Evolutionary conservation across 2,888 invertebrate species (phyloP).

Genomic region (Lutraria lutraria): DNA sequence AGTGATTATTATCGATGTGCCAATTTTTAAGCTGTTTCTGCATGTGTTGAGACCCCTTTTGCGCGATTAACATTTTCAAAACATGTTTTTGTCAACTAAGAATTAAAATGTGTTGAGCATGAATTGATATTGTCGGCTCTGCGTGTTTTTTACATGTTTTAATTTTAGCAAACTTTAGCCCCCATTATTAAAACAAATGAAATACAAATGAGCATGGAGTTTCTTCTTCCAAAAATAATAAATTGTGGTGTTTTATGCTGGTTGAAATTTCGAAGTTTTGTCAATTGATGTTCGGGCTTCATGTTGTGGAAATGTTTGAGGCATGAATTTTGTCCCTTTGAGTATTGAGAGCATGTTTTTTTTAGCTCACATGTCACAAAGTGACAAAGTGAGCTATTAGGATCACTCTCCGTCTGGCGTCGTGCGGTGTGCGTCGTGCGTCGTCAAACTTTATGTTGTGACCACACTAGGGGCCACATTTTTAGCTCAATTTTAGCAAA

Average conservation of each 20-base stretch:
- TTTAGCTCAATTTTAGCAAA: too few species aligned
- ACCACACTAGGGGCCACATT: too few species aligned
- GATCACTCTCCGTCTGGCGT: too few species aligned
- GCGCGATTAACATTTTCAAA: not conserved
- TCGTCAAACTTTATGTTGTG: too few species aligned
- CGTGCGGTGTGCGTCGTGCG: too few species aligned
- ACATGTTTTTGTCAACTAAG: not conserved
- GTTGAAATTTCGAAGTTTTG: not conserved
- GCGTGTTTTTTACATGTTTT: not conserved
- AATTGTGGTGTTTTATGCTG: not conserved
- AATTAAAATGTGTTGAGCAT: not conserved
- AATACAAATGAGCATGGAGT: not conserved
- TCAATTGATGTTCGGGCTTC: not conserved
- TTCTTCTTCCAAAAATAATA: not conserved
- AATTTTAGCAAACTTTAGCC: not conserved
- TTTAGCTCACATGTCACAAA: too few species aligned
- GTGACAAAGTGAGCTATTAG: too few species aligned
- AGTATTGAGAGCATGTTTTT: not conserved
- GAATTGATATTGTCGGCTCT: not conserved
- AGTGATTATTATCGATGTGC: not conserved
- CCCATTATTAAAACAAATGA: not conserved
- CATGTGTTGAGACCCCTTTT: not conserved
- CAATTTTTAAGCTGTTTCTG: not conserved
- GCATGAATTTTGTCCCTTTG: constrained; percentile 3
- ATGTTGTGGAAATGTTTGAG: not conserved